Percentiles rank a stretch among this genome's conserved stretches.
phyloP scores from a whole-genome alignment of 1,140 invertebrate genomes.

The Hetaerina americana region DNA sequence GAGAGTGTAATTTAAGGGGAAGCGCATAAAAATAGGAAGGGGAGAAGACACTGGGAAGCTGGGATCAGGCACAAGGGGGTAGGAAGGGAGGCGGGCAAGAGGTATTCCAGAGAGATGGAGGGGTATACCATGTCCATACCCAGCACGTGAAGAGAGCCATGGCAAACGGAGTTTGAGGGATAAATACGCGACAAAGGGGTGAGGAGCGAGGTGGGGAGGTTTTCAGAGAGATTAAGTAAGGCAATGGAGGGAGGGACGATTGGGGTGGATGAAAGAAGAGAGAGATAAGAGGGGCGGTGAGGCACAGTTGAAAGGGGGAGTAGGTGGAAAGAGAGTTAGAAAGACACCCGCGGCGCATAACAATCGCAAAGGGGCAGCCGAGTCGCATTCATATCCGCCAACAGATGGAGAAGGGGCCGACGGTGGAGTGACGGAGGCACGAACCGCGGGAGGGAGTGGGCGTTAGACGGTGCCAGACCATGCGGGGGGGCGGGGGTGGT shows the following conservation, averaged over 20 bases:
- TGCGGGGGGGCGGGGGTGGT: too few relatives aligned
- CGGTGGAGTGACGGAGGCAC: neutral
- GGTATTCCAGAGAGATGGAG: neutral
- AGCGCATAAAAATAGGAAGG: too few relatives aligned
- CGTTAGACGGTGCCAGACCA: too few relatives aligned
- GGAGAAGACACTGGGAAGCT: too few relatives aligned
- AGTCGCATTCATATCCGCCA: neutral
- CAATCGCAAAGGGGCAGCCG: neutral
- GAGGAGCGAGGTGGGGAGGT: neutral
- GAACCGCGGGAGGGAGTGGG: neutral
- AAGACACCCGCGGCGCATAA: neutral
- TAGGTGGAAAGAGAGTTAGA: neutral
- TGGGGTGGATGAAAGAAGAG: too few relatives aligned
- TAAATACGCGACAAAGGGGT: neutral
- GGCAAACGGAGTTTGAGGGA: too few relatives aligned
- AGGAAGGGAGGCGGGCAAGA: neutral
- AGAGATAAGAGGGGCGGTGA: too few relatives aligned
- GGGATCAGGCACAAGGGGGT: neutral
- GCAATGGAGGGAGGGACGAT: too few relatives aligned
- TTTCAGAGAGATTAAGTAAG: too few relatives aligned
- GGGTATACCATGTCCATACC: neutral
- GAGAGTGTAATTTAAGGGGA: neutral
- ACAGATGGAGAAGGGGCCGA: neutral
- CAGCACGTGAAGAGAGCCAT: neutral
- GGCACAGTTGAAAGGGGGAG: neutral